Evolutionary conservation across 2,888 invertebrate genomes (phyloP).

Genomic region (Pasiphila rectangulata): DNA sequence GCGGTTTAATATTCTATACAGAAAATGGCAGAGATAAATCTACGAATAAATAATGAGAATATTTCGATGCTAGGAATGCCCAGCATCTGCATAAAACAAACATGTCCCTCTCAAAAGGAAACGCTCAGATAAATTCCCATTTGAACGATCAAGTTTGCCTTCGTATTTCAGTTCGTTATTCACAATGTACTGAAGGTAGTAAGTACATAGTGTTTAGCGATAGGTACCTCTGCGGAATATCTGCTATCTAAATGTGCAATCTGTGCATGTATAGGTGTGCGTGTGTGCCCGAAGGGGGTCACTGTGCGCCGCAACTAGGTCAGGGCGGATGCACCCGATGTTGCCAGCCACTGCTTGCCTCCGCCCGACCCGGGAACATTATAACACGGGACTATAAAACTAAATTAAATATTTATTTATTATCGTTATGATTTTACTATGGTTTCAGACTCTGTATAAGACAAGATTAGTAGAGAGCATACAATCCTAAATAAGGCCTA

Average conservation of each 20-base stretch:
- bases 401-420: too few relatives aligned
- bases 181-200: constrained; percentile 31
- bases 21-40: constrained; percentile 2
- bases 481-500: too few relatives aligned
- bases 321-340: constrained; percentile 62
- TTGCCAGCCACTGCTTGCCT: constrained; percentile 13
- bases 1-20: constrained; percentile 3
- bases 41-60: constrained; percentile 2
- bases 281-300: constrained; percentile 51
- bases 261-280: constrained; percentile 30
- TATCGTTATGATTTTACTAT: too few relatives aligned
- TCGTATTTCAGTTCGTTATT: constrained; percentile 56
- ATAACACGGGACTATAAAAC: too few relatives aligned
- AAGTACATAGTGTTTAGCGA: constrained; percentile 30
- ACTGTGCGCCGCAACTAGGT: constrained; percentile 73
- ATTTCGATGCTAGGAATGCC: constrained; percentile 4
- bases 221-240: constrained; percentile 32
- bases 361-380: neutral
- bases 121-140: constrained; percentile 13
- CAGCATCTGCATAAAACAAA: constrained; percentile 7
- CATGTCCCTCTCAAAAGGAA: constrained; percentile 9
- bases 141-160: constrained; percentile 41
- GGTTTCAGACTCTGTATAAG: too few relatives aligned
- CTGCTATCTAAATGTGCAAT: constrained; percentile 32
- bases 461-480: too few relatives aligned